These are phyloP conservation scores for Heliconius erato DNA, from an alignment of 2,888 invertebrate genomes.

Conservation along the genomic window DNA sequence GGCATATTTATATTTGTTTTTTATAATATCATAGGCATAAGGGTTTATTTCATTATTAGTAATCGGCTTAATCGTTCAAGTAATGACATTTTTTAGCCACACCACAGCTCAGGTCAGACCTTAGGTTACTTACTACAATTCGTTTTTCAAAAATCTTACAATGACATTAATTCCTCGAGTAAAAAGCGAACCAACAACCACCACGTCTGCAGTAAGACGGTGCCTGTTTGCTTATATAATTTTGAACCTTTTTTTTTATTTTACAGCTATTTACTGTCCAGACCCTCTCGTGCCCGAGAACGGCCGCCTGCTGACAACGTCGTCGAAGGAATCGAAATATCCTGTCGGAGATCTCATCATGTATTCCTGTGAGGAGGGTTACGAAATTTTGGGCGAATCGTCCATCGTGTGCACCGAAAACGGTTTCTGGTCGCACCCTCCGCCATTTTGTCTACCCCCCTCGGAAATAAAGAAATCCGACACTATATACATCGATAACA, in stretches of 20 bases:
- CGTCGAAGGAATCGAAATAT: slow-evolving; percentile 85
- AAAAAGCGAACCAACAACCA: too few species aligned
- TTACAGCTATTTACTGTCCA: slow-evolving; percentile 92
- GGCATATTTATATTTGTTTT: too few species aligned
- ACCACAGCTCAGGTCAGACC: too few species aligned
- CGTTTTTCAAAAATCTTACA: too few species aligned
- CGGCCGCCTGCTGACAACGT: slow-evolving; percentile 82
- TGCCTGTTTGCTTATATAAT: too few species aligned
- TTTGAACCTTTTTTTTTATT: not conserved
- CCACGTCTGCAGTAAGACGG: too few species aligned
- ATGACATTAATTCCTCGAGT: too few species aligned
- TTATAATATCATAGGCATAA: too few species aligned
- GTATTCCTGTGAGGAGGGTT: slow-evolving; percentile 85
- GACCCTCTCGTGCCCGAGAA: slow-evolving; percentile 90
- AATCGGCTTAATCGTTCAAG: too few species aligned
- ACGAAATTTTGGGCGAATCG: slow-evolving; percentile 88
- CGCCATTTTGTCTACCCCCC: slow-evolving; percentile 90
- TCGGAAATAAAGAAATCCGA: slow-evolving; percentile 70
- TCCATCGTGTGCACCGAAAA: slow-evolving; percentile 95
- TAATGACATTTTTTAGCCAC: too few species aligned
- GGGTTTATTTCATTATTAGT: too few species aligned
- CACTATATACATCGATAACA: slow-evolving; percentile 77
- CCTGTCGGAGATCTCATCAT: slow-evolving; percentile 93
- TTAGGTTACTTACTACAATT: too few species aligned
- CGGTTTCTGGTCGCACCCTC: slow-evolving; percentile 94